These are phyloP conservation scores for Cynopterus brachyotis DNA, from an alignment of 2,113 vertebrate genomes.

Conservation along the genomic window DNA sequence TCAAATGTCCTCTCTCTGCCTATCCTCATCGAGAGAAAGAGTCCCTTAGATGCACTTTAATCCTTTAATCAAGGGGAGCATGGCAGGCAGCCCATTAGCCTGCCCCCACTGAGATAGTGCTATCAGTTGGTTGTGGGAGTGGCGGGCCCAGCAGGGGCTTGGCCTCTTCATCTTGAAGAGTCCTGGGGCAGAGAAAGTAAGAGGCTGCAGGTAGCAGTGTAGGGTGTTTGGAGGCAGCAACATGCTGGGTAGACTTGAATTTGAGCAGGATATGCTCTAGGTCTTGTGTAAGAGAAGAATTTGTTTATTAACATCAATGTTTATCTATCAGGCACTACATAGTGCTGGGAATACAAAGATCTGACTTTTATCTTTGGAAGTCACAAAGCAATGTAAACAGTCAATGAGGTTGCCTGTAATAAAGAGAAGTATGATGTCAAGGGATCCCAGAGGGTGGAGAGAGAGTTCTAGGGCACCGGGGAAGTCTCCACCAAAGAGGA, in stretches of 20 bases:
- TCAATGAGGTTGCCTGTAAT: not conserved
- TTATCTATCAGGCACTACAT: not conserved
- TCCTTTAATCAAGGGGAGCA: not conserved
- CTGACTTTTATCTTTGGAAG: not conserved
- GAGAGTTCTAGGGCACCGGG: not conserved
- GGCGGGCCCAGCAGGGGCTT: not conserved
- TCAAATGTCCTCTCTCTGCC: not conserved
- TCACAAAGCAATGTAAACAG: not conserved
- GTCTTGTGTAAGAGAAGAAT: not conserved
- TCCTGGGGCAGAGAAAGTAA: not conserved
- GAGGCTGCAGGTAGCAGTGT: not conserved
- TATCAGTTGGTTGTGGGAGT: not conserved
- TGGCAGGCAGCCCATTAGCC: not conserved
- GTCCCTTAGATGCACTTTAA: not conserved
- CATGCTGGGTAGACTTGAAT: not conserved
- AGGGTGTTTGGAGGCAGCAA: not conserved
- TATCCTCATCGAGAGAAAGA: not conserved
- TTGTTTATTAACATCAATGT: not conserved
- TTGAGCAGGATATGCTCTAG: not conserved
- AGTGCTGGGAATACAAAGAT: not conserved
- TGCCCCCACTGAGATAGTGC: constrained; percentile 21
- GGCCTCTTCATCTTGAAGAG: not conserved
- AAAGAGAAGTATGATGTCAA: not conserved
- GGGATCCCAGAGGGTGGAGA: not conserved
- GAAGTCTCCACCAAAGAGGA: not conserved